These are phyloP conservation scores for Tyria jacobaeae DNA, from an alignment of 2,888 invertebrate genomes.

Conservation along the genomic window DNA sequence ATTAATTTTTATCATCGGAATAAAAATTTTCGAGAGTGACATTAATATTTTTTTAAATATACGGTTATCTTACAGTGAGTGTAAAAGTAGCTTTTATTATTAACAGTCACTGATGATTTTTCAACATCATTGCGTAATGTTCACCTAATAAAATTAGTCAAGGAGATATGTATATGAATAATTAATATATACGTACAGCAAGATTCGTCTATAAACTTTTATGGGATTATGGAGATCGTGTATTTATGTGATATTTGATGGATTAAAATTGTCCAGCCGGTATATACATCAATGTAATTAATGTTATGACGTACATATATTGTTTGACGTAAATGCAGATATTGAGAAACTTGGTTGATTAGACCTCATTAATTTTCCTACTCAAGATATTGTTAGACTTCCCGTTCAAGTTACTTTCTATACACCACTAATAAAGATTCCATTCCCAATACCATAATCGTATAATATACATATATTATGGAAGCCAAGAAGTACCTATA, in stretches of 20 bases:
- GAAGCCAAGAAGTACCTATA: too few species aligned
- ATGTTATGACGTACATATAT: constrained; percentile 1
- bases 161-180: too few species aligned
- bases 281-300: not conserved
- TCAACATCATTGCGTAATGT: too few species aligned
- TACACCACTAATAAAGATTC: not conserved
- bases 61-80: too few species aligned
- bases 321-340: constrained; percentile 5
- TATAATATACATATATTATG: too few species aligned
- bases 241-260: constrained; percentile 3
- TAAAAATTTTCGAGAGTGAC: too few species aligned
- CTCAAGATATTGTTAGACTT: not conserved
- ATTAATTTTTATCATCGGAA: too few species aligned
- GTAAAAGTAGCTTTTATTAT: too few species aligned
- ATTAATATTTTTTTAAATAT: too few species aligned
- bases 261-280: not conserved
- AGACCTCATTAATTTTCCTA: not conserved
- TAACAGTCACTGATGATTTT: too few species aligned
- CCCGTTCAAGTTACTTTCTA: not conserved
- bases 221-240: not conserved
- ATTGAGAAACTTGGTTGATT: not conserved
- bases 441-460: not conserved
- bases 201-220: not conserved
- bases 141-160: too few species aligned
- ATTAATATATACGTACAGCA: constrained; percentile 28